Evolutionary conservation across 2,888 invertebrate genomes (phyloP), one percentile per base, ranked within the genome.

Genomic region (Sicus ferrugineus): DNA sequence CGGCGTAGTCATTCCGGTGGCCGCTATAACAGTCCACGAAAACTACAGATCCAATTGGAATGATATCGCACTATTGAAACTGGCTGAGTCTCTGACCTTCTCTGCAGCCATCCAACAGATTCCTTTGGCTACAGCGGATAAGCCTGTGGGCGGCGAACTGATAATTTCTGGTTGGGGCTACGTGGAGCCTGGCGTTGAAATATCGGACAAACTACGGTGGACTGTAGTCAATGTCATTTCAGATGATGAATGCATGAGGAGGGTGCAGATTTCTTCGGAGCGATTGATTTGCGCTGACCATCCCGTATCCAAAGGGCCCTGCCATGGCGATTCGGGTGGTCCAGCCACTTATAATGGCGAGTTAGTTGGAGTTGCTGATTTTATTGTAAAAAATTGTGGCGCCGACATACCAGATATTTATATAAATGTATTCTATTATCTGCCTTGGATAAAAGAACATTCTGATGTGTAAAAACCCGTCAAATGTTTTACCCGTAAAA

Each of bases 81-180:
- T 82, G 0, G 62, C 48, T 1, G 54, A 74, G n/a, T 67, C 76
- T 0, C 56, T 77, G 2, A 66, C 50, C 16, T 83, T 77, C 52
- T 70, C 68, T 4, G 73, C 67, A 0, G 48, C 67, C n/a, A 77
- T 83, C 21, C 63, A 75, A 26, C 70, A 79, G 6, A 62, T 83
- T 58, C 64, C 73, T 0, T 38, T 83, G 69, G 73, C 79, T 3
- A 56, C 56, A 0, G 64, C 66, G 5, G 68, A 67, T 26, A 75
- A 80, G 3, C 71, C 78, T 9, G 1, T 70, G 21, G 77, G 74
- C 23, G 72, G 71, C 48, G 11, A 56, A 0, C 75, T 83, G 3
- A 76, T 77, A 7, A 74, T 83, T 64, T 81, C 82, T 14, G 83
- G 83, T 62, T 83, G 81, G 80, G 83, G 83, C 14, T 67, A 66